phyloP scores from a whole-genome alignment of 2,797 vertebrate species.

The Anguilla pacifica region DNA sequence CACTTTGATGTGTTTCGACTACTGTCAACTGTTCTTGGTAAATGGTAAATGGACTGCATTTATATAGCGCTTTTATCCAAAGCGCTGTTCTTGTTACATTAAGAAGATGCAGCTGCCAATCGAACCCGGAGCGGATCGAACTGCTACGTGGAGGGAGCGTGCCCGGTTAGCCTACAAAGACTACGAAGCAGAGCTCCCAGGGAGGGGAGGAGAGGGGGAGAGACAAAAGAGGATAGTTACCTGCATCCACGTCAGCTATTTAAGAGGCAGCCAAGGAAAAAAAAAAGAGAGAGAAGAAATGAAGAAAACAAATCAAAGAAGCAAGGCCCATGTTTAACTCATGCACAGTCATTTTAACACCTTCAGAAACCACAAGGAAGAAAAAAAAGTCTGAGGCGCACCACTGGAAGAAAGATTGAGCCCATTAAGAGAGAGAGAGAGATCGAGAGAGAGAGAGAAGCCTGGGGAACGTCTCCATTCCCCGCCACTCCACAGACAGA shows the following conservation, averaged over 20 bases:
- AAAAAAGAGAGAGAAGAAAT: constrained; percentile 77
- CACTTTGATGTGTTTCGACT: too few species aligned
- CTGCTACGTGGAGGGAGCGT: neutral
- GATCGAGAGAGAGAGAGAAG: neutral
- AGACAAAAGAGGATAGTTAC: constrained; percentile 76
- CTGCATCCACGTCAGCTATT: constrained; percentile 99
- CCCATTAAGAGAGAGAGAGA: neutral
- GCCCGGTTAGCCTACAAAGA: neutral
- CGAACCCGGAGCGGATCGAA: neutral
- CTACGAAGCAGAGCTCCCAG: neutral
- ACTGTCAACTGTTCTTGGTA: neutral
- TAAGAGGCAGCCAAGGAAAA: constrained; percentile 85
- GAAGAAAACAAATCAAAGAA: constrained; percentile 53
- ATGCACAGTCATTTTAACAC: constrained; percentile 41
- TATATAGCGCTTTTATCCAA: too few species aligned
- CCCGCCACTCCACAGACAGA: neutral
- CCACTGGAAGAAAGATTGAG: neutral
- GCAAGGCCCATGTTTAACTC: constrained; percentile 38
- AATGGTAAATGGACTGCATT: too few species aligned
- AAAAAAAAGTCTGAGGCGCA: neutral
- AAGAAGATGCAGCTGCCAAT: neutral
- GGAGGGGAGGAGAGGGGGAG: neutral
- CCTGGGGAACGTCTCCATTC: neutral
- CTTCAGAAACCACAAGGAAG: neutral
- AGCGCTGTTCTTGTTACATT: neutral